A percentile compares a stretch with the other conserved stretches of the same genome.
Conservation (phyloP, 2,888 invertebrate species). For the Volucella bombylans region DNA sequence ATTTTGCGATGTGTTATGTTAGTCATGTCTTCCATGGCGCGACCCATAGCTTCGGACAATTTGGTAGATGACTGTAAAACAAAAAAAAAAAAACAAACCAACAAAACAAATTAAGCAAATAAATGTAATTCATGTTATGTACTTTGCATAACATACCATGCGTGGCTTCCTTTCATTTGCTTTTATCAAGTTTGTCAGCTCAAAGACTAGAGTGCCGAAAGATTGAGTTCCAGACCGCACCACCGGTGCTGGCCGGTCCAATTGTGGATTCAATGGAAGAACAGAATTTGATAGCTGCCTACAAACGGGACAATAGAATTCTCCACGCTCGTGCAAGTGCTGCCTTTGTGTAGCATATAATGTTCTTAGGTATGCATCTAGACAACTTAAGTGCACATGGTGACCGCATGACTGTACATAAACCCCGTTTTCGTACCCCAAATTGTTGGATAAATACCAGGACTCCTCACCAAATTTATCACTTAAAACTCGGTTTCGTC, state of each 20-base stretch:
- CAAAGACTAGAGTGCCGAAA: constrained; percentile 81
- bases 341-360: constrained; percentile 90
- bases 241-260: constrained; percentile 86
- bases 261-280: constrained; percentile 90
- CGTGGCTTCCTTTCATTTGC: constrained; percentile 87
- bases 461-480: constrained; percentile 91
- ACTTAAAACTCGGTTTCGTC: constrained; percentile 89
- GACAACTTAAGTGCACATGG: constrained; percentile 96
- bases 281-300: constrained; percentile 95
- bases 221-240: constrained; percentile 84
- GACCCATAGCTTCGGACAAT: constrained; percentile 93
- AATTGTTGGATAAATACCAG: constrained; percentile 90
- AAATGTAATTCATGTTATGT: constrained; percentile 1
- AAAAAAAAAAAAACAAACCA: constrained; percentile 37
- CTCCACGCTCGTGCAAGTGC: constrained; percentile 90
- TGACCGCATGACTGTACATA: constrained; percentile 98
- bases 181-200: constrained; percentile 85
- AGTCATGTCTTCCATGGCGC: constrained; percentile 97
- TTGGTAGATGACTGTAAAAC: constrained; percentile 86
- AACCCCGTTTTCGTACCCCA: constrained; percentile 95
- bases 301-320: constrained; percentile 97
- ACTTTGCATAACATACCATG: constrained; percentile 77
- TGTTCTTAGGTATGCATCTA: constrained; percentile 94
- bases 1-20: constrained; percentile 92
- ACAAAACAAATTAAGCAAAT: constrained; percentile 25